A percentile compares a stretch with the other conserved stretches of the same genome.
phyloP scores from a whole-genome alignment of 2,797 vertebrate species.

The Spinibarbus caldwelli region DNA sequence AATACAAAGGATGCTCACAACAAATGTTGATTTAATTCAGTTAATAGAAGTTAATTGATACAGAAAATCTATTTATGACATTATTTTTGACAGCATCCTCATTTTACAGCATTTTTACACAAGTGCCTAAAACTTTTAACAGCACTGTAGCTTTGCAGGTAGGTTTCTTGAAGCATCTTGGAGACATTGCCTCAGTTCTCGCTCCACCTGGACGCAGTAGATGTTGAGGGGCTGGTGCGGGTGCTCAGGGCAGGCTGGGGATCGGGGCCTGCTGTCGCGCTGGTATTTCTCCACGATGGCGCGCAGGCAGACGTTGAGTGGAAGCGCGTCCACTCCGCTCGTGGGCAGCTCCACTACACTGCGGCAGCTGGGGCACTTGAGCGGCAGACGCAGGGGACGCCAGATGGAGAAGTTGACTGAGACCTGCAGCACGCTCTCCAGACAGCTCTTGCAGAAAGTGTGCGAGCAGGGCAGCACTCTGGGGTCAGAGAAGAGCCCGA shows the following conservation, averaged over 20 bases:
- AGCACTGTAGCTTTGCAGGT: too few relatives aligned
- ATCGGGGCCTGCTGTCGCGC: slow-evolving; percentile 71
- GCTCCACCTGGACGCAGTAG: slow-evolving; percentile 81
- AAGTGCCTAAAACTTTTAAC: too few relatives aligned
- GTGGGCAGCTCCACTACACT: slow-evolving; percentile 81
- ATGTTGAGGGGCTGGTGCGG: slow-evolving; percentile 86
- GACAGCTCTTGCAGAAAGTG: slow-evolving; percentile 89
- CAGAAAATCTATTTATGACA: too few relatives aligned
- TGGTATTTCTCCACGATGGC: slow-evolving; percentile 92
- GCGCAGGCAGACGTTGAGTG: slow-evolving; percentile 86
- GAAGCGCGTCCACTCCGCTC: slow-evolving; percentile 80
- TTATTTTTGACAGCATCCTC: too few relatives aligned
- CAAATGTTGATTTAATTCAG: too few relatives aligned
- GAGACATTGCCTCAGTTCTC: too few relatives aligned
- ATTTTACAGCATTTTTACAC: too few relatives aligned
- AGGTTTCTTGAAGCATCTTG: too few relatives aligned
- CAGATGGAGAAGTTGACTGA: slow-evolving; percentile 81
- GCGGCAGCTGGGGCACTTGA: slow-evolving; percentile 91
- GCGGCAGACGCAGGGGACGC: slow-evolving; percentile 80
- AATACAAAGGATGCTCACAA: too few relatives aligned
- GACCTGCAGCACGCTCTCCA: slow-evolving; percentile 83
- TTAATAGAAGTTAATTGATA: too few relatives aligned
- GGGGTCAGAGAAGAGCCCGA: slow-evolving; percentile 87
- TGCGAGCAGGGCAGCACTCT: slow-evolving; percentile 93
- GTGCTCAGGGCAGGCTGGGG: slow-evolving; percentile 83